phyloP scores from a whole-genome alignment of 2,888 invertebrate genomes.

The Mesoligia furuncula region DNA sequence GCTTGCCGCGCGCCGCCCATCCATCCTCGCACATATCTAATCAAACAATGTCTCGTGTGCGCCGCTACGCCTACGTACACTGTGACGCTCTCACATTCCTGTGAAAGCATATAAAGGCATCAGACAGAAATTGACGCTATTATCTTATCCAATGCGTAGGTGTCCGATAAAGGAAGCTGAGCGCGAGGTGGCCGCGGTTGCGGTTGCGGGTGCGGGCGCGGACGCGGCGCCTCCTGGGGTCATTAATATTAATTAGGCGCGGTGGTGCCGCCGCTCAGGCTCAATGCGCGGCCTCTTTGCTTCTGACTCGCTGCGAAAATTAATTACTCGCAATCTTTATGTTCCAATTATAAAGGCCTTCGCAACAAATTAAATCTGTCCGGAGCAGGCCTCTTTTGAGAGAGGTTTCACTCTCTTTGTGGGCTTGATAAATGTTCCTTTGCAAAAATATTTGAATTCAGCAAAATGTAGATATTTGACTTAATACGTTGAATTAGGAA shows the following conservation, averaged over 20 bases:
- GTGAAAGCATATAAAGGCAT: slow-evolving; percentile 70
- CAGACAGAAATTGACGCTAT: slow-evolving; percentile 68
- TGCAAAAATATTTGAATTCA: slow-evolving; percentile 87
- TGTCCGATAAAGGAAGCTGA: slow-evolving; percentile 80
- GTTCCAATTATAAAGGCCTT: slow-evolving; percentile 91
- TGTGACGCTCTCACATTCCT: slow-evolving; percentile 42
- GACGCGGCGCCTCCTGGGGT: slow-evolving; percentile 84
- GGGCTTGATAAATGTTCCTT: slow-evolving; percentile 90
- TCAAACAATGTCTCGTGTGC: slow-evolving; percentile 63
- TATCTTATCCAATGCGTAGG: slow-evolving; percentile 69
- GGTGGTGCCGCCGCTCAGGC: slow-evolving; percentile 81
- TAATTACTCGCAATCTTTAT: slow-evolving; percentile 91
- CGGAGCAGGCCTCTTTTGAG: slow-evolving; percentile 89
- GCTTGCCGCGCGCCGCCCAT: slow-evolving; percentile 66
- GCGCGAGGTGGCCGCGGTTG: slow-evolving; percentile 64
- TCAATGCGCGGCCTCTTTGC: slow-evolving; percentile 88
- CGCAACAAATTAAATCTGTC: slow-evolving; percentile 91
- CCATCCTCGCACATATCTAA: slow-evolving; percentile 75
- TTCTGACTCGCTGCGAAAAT: slow-evolving; percentile 90
- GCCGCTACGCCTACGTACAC: slow-evolving; percentile 44
- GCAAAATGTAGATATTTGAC: slow-evolving; percentile 84
- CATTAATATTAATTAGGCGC: slow-evolving; percentile 90
- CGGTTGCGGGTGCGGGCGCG: slow-evolving; percentile 65
- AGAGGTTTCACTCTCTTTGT: slow-evolving; percentile 90
- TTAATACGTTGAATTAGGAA: slow-evolving; percentile 85